Percentiles rank a stretch among this genome's conserved stretches.
Conservation (phyloP, 64 coral and sea anemone species). For the Pocillopora damicornis region DNA sequence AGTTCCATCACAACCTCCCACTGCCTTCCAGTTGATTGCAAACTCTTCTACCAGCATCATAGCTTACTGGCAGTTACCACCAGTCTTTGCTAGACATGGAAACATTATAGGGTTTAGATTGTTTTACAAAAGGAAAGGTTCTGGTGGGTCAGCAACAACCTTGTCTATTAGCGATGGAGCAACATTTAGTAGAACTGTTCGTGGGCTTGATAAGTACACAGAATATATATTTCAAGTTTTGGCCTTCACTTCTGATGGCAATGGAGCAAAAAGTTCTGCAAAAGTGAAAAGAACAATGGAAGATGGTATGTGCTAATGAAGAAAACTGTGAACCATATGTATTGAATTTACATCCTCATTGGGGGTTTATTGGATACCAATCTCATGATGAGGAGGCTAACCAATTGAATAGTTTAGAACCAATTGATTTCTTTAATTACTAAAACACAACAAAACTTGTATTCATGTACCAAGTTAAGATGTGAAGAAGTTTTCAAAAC, state of each 20-base stretch:
- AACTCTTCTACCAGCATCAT: not conserved
- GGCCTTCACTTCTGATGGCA: not conserved
- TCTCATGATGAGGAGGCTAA: no score
- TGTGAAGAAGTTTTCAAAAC: no score
- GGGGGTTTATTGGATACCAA: no score
- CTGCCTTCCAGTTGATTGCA: not conserved
- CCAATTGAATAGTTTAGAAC: no score
- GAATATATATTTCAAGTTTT: slow-evolving; percentile 25
- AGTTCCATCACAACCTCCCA: not conserved
- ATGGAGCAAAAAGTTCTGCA: not conserved
- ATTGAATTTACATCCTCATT: no score
- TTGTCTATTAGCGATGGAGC: not conserved
- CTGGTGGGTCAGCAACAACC: not conserved
- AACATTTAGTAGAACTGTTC: not conserved
- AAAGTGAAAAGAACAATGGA: not conserved
- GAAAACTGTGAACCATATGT: not conserved
- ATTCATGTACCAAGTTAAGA: no score
- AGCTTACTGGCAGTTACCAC: not conserved
- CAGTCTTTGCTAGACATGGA: no score
- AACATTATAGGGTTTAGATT: not conserved
- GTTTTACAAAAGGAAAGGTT: not conserved
- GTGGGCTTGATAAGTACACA: not conserved
- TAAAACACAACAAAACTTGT: no score
- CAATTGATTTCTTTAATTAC: no score
- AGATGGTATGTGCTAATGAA: not conserved